Percentiles rank a stretch among this genome's conserved stretches.
Conservation (phyloP, 2,113 vertebrate genomes). For the Alaudala cheleensis region DNA sequence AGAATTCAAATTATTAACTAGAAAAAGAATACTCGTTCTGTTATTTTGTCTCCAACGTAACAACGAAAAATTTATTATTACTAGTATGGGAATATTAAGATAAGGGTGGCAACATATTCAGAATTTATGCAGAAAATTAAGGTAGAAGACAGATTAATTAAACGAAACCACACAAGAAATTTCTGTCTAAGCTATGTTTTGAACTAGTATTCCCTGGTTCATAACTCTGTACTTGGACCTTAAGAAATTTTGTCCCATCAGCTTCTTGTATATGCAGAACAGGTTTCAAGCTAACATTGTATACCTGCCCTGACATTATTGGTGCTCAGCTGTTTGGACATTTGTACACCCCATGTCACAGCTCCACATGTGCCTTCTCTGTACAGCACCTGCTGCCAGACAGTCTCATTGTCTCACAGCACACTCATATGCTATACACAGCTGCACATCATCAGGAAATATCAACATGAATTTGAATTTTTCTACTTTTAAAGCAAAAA, state of each 20-base stretch:
- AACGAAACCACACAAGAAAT: neutral
- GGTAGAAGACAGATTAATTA: neutral
- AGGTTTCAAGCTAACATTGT: neutral
- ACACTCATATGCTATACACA: neutral
- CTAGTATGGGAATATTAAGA: neutral
- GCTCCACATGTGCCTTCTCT: neutral
- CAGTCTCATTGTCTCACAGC: neutral
- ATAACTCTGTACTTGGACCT: neutral
- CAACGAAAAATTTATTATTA: neutral
- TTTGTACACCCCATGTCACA: neutral
- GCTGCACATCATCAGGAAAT: neutral
- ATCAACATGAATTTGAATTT: neutral
- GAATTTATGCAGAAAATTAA: neutral
- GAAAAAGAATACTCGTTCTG: neutral
- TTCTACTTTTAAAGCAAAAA: neutral
- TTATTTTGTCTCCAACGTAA: neutral
- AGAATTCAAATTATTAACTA: neutral
- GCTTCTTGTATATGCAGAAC: neutral
- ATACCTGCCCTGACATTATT: neutral
- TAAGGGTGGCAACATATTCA: neutral
- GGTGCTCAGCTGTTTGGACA: neutral
- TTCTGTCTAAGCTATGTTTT: neutral
- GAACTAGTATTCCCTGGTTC: neutral
- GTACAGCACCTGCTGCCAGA: neutral
- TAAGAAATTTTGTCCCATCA: neutral